phyloP scores from a whole-genome alignment of 1,140 invertebrate species.

The Papilio aristodemus region DNA sequence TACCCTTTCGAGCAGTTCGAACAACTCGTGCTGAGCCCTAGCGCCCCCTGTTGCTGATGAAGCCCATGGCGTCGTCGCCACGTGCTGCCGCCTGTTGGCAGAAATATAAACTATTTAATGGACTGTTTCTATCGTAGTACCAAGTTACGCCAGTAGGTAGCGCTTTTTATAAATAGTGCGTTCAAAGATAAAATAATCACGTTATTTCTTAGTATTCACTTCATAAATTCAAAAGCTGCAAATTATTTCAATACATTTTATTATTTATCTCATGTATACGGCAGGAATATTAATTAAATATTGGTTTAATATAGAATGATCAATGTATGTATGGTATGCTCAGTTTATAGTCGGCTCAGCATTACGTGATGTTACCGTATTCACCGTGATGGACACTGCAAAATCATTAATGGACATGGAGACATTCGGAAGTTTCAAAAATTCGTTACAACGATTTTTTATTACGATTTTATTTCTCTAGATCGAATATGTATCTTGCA shows the following conservation, averaged over 20 bases:
- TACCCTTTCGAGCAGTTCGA: slow-evolving; percentile 93
- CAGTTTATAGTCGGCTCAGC: neutral
- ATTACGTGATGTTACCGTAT: neutral
- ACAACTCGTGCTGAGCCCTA: slow-evolving; percentile 89
- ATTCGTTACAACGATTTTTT: too few relatives aligned
- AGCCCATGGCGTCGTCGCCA: slow-evolving; percentile 77
- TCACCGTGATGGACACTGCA: too few relatives aligned
- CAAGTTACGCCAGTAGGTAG: slow-evolving; percentile 44
- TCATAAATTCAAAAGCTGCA: too few relatives aligned
- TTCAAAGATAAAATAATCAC: too few relatives aligned
- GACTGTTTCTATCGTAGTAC: slow-evolving; percentile 4
- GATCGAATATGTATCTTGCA: neutral
- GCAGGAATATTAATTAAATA: too few relatives aligned
- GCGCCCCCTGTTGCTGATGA: slow-evolving; percentile 72
- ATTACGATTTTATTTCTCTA: neutral
- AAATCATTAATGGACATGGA: too few relatives aligned
- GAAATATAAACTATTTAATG: slow-evolving; percentile 45
- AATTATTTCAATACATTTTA: too few relatives aligned
- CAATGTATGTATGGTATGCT: too few relatives aligned
- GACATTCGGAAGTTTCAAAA: too few relatives aligned
- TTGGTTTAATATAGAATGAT: neutral
- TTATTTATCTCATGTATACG: too few relatives aligned
- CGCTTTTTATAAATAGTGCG: slow-evolving; percentile 34
- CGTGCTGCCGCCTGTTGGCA: slow-evolving; percentile 76
- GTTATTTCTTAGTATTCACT: too few relatives aligned